phyloP scores from a whole-genome alignment of 2,113 vertebrate species.

The Arenaria interpres region DNA sequence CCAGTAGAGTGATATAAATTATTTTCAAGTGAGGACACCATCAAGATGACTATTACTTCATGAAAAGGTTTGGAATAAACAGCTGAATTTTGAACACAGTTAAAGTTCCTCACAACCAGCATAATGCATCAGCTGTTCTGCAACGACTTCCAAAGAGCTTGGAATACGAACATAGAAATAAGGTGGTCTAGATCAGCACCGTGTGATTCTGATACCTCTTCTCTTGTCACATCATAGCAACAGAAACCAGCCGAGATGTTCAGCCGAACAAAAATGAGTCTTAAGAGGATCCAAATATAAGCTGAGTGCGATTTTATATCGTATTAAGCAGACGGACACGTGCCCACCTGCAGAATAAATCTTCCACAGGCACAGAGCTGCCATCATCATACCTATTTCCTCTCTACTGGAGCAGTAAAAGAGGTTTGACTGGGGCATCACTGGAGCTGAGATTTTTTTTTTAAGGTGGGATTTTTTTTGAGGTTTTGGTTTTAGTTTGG shows the following conservation, averaged over 20 bases:
- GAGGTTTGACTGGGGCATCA: not conserved
- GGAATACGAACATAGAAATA: not conserved
- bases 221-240: not conserved
- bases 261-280: not conserved
- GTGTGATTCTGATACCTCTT: not conserved
- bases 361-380: not conserved
- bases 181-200: not conserved
- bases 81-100: not conserved
- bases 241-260: not conserved
- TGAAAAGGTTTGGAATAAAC: not conserved
- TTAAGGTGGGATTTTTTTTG: no score
- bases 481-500: not conserved
- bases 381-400: not conserved
- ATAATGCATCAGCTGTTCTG: not conserved
- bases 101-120: not conserved
- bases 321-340: accelerated
- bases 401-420: not conserved
- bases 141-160: not conserved
- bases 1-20: not conserved
- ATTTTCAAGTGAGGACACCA: not conserved
- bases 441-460: not conserved
- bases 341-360: not conserved
- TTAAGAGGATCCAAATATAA: not conserved
- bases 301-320: not conserved
- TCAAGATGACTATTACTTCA: not conserved